These are phyloP conservation scores for Psammodynastes pulverulentus DNA, from an alignment of 2,113 vertebrate species.

Conservation along the genomic window DNA sequence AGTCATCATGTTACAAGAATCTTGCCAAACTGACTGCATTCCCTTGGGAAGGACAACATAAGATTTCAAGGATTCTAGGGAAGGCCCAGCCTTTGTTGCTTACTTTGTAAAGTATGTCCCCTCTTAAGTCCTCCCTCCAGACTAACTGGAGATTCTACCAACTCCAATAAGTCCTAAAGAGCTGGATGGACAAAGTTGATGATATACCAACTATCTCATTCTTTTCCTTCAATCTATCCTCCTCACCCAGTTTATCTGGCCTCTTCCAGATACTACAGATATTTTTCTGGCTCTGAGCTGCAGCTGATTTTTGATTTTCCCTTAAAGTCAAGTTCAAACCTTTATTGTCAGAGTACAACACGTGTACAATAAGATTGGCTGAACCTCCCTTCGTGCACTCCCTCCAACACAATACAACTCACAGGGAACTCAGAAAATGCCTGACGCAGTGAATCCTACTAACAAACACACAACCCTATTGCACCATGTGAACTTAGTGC, in stretches of 20 bases:
- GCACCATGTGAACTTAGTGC: no score
- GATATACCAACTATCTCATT: not conserved
- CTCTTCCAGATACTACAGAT: not conserved
- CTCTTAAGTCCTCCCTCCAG: not conserved
- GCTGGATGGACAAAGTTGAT: not conserved
- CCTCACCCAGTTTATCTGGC: not conserved
- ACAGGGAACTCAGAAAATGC: no score
- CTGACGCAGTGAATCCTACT: no score
- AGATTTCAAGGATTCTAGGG: not conserved
- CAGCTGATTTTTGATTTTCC: not conserved
- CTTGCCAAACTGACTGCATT: not conserved
- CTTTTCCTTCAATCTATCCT: not conserved
- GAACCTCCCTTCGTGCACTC: no score
- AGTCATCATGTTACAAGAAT: not conserved
- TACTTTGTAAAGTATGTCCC: not conserved
- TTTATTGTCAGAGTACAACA: no score
- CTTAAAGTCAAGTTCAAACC: no score
- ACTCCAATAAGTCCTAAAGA: not conserved
- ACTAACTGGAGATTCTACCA: not conserved
- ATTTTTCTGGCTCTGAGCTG: not conserved
- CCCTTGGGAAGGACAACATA: not conserved
- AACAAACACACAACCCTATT: no score
- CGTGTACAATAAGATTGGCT: no score
- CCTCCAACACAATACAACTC: no score
- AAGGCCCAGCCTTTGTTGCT: not conserved